A percentile compares a stretch with the other conserved stretches of the same genome.
phyloP scores from a whole-genome alignment of 2,113 vertebrate species.

The Muntiacus muntjak region DNA sequence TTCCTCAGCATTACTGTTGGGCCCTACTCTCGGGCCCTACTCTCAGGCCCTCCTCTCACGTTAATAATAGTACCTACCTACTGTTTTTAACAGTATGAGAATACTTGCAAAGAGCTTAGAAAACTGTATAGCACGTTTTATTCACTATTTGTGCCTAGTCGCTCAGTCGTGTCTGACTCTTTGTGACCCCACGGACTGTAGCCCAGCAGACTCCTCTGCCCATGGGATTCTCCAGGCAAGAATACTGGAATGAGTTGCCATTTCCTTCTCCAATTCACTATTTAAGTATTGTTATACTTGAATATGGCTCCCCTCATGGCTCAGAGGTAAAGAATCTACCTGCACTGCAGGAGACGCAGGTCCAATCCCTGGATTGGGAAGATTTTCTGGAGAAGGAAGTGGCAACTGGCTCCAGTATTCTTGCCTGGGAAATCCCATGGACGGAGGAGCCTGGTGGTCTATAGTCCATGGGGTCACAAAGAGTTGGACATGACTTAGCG shows the following conservation, averaged over 20 bases:
- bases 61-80: neutral
- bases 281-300: neutral
- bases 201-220: neutral
- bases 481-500: neutral
- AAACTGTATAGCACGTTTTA: neutral
- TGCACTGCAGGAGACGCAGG: neutral
- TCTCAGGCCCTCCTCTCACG: neutral
- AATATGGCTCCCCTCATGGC: neutral
- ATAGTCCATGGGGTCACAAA: neutral
- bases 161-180: neutral
- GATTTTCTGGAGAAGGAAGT: neutral
- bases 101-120: neutral
- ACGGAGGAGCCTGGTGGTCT: neutral
- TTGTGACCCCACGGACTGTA: neutral
- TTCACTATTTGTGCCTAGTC: neutral
- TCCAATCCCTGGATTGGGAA: neutral
- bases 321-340: neutral
- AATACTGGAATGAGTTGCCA: neutral
- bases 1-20: neutral
- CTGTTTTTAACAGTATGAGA: neutral
- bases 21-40: neutral
- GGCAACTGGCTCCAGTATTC: neutral
- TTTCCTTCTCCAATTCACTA: neutral
- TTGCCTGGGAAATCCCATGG: neutral
- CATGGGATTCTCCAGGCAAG: neutral